These are phyloP conservation scores for human DNA, from an alignment of 2,113 vertebrate genomes.

Conservation along the genomic window GRCh38 chr11:84613501-84614000, in stretches of 20 bases:
- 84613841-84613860: not conserved
- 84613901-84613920: not conserved
- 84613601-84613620: not conserved
- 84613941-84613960: not conserved
- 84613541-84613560: not conserved
- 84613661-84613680: not conserved
- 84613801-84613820: not conserved
- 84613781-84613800: not conserved
- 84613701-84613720: not conserved
- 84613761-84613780: not conserved
- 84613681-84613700: not conserved
- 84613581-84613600: not conserved
- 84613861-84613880: not conserved
- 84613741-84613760: not conserved
- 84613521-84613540: not conserved
- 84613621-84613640: not conserved
- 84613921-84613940: not conserved
- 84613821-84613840: not conserved
- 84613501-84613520: not conserved
- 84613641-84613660: not conserved
- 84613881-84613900: not conserved
- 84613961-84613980: not conserved
- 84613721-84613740: not conserved
- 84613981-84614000: not conserved
- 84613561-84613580: not conserved